Evolutionary conservation across 1,140 invertebrate genomes (phyloP).

Genomic region (Sesamia nonagrioides): DNA sequence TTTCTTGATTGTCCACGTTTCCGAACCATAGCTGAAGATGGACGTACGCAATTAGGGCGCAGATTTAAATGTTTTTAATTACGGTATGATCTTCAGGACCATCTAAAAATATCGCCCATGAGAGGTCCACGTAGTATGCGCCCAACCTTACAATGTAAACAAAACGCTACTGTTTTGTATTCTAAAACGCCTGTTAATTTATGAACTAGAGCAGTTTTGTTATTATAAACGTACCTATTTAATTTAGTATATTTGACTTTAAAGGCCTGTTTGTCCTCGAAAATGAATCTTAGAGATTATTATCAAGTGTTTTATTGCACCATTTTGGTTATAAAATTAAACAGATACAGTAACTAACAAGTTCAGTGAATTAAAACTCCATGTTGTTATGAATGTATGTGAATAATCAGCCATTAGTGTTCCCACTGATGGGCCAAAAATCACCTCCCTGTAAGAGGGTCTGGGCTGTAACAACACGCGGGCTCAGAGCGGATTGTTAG

Average conservation of each 20-base stretch:
- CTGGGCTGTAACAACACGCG: too few relatives aligned
- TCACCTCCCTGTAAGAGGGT: too few relatives aligned
- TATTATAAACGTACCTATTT: background rate
- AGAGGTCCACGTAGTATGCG: background rate
- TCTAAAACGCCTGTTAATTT: conserved; percentile 19
- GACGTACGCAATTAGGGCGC: too few relatives aligned
- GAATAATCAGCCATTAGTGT: too few relatives aligned
- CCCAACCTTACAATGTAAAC: background rate
- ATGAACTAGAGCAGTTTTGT: conserved; percentile 19
- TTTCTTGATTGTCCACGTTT: too few relatives aligned
- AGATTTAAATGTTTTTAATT: too few relatives aligned
- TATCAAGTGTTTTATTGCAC: background rate
- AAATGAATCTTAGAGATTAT: background rate
- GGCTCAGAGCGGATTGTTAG: too few relatives aligned
- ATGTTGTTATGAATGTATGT: too few relatives aligned
- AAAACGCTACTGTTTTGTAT: conserved; percentile 24
- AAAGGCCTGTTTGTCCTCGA: background rate
- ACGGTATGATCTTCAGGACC: too few relatives aligned
- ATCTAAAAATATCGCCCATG: too few relatives aligned
- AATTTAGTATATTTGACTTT: background rate
- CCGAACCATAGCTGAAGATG: too few relatives aligned
- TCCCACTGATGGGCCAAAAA: too few relatives aligned
- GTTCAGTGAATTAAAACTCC: background rate
- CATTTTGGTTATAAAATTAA: background rate
- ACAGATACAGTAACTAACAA: background rate